Evolutionary conservation across 2,797 vertebrate genomes (phyloP).

Genomic region (Siniperca obscura): DNA sequence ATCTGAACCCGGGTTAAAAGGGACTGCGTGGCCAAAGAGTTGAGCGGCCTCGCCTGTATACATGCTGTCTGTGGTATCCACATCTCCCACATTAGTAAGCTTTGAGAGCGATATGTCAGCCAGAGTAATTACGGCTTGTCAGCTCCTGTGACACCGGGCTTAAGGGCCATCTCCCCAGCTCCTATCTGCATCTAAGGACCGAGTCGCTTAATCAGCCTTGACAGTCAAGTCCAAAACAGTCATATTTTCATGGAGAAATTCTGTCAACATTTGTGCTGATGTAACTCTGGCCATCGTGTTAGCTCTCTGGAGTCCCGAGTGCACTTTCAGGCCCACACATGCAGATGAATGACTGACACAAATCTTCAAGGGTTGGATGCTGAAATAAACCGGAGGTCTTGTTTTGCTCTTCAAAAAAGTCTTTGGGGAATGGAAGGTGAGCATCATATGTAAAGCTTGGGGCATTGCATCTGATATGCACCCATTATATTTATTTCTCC

Average conservation of each 20-base stretch:
- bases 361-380: neutral
- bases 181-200: conserved; percentile 56
- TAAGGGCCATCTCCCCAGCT: conserved; percentile 68
- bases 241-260: conserved; percentile 23
- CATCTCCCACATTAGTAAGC: conserved; percentile 67
- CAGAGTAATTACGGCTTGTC: conserved; percentile 77
- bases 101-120: conserved; percentile 70
- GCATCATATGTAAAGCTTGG: conserved; percentile 77
- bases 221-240: conserved; percentile 65
- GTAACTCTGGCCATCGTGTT: conserved; percentile 22
- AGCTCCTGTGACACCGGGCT: conserved; percentile 73
- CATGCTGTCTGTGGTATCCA: conserved; percentile 39
- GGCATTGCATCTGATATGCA: conserved; percentile 70
- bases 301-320: conserved; percentile 8
- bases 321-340: conserved; percentile 18
- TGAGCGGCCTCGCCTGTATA: conserved; percentile 41
- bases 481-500: conserved; percentile 75
- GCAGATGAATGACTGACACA: neutral
- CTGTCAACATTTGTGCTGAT: conserved; percentile 39
- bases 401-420: conserved; percentile 26
- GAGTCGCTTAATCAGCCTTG: conserved; percentile 65
- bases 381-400: neutral
- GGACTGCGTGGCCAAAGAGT: conserved; percentile 59
- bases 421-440: conserved; percentile 48
- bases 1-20: conserved; percentile 43